phyloP scores from a whole-genome alignment of 35 echinoderm and acorn worm genomes.

The Amphiura filiformis region DNA sequence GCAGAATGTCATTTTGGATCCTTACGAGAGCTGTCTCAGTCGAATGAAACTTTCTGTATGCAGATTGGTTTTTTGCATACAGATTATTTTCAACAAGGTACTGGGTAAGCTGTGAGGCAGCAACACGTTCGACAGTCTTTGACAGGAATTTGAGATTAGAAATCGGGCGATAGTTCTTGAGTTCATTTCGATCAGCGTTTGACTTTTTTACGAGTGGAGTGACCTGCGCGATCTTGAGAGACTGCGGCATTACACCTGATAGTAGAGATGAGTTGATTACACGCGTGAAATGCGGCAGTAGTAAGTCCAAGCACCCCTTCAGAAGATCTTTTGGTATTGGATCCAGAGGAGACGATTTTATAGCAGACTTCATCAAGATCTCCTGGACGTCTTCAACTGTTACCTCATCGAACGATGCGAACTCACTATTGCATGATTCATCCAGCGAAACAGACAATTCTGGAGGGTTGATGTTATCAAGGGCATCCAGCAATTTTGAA shows the following conservation, averaged over 20 bases:
- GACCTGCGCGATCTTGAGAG: slow-evolving; percentile 10
- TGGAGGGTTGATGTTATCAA: not conserved
- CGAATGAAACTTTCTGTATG: slow-evolving; percentile 46
- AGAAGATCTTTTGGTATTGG: slow-evolving; percentile 26
- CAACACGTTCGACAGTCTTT: slow-evolving; percentile 47
- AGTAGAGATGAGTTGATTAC: slow-evolving; percentile 24
- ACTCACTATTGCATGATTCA: not conserved
- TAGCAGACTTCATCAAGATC: slow-evolving; percentile 22
- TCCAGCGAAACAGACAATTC: not conserved
- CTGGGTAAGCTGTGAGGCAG: not conserved
- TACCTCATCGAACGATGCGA: not conserved
- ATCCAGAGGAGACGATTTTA: slow-evolving; percentile 10
- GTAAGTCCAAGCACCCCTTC: slow-evolving; percentile 10
- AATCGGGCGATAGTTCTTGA: slow-evolving; percentile 34
- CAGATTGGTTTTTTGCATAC: slow-evolving; percentile 28
- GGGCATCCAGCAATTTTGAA: not conserved
- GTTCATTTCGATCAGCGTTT: slow-evolving; percentile 19
- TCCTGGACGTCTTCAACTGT: slow-evolving; percentile 22
- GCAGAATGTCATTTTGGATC: slow-evolving; percentile 54
- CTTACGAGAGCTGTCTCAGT: slow-evolving; percentile 50
- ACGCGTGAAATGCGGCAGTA: slow-evolving; percentile 29
- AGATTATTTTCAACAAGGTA: slow-evolving; percentile 30
- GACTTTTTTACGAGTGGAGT: slow-evolving; percentile 21
- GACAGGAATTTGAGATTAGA: slow-evolving; percentile 39
- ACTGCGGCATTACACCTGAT: slow-evolving; percentile 14